These are phyloP conservation scores for Semaprochilodus insignis DNA, from an alignment of 2,797 vertebrate genomes.

Conservation along the genomic window DNA sequence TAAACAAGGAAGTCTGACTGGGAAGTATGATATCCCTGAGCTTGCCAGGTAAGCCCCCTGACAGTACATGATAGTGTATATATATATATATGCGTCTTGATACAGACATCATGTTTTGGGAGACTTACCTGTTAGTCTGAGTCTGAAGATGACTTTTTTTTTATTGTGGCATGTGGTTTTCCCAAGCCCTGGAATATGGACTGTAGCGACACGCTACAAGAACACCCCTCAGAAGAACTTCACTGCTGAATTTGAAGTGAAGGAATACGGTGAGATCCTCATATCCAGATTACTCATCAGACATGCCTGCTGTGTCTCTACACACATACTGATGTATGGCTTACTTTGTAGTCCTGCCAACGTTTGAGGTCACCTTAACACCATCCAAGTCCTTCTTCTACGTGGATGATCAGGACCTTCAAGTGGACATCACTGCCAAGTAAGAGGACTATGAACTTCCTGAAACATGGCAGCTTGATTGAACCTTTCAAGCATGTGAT, in stretches of 20 bases:
- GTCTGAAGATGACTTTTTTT: no score
- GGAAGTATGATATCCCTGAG: slow-evolving; percentile 64
- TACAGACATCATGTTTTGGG: no score
- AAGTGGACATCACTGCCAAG: slow-evolving; percentile 71
- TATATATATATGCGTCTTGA: no score
- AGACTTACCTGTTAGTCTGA: no score
- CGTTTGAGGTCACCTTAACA: slow-evolving; percentile 73
- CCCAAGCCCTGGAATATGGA: slow-evolving; percentile 38
- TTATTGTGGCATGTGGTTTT: not conserved
- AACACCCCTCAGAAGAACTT: slow-evolving; percentile 68
- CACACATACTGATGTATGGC: not conserved
- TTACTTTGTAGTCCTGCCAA: slow-evolving; percentile 73
- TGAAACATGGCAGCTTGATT: not conserved
- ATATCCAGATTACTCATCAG: not conserved
- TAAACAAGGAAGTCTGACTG: slow-evolving; percentile 63
- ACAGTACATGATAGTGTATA: not conserved
- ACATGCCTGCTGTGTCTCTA: not conserved
- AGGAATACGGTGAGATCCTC: slow-evolving; percentile 83
- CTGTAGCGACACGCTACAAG: slow-evolving; percentile 18
- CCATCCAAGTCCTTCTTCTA: slow-evolving; percentile 67
- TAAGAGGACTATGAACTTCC: slow-evolving; percentile 51
- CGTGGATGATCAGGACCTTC: slow-evolving; percentile 59
- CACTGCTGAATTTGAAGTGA: slow-evolving; percentile 85
- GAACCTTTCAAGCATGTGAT: not conserved
- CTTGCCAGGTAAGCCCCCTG: slow-evolving; percentile 68